Evolutionary conservation across 2,113 vertebrate genomes (phyloP).

Genomic region (Mesocricetus auratus): DNA sequence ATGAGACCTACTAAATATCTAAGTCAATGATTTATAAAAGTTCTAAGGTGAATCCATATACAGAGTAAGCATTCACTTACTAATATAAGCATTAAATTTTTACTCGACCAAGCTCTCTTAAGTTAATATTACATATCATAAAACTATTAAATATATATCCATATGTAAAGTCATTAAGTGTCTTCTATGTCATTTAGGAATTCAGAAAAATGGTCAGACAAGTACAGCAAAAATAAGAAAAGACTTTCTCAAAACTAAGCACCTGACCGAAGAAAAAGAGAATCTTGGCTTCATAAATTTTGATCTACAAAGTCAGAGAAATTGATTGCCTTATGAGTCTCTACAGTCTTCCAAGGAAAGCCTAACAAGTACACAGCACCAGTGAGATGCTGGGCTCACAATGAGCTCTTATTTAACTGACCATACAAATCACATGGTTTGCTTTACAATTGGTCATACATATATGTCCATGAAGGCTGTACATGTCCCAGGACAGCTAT

Average conservation of each 20-base stretch:
- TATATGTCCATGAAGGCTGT: background rate
- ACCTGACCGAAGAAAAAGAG: background rate
- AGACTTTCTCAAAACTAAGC: constrained; percentile 24
- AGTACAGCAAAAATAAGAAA: background rate
- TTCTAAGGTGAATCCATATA: background rate
- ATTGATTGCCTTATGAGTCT: background rate
- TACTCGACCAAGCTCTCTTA: constrained; percentile 19
- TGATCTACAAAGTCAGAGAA: constrained; percentile 51
- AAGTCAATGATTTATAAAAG: constrained; percentile 53
- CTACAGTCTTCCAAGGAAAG: constrained; percentile 1
- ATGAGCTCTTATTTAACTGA: constrained; percentile 13
- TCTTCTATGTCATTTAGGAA: constrained; percentile 13
- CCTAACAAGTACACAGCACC: background rate
- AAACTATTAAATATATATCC: constrained; percentile 28
- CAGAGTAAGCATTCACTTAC: constrained; percentile 19
- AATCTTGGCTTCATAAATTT: constrained; percentile 27
- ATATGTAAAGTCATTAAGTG: constrained; percentile 47
- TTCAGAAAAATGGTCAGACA: constrained; percentile 37
- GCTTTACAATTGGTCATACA: constrained; percentile 6
- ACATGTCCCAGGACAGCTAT: too few relatives aligned
- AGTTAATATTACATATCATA: constrained; percentile 39
- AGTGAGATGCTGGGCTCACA: background rate
- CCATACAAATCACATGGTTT: background rate
- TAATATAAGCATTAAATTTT: constrained; percentile 43
- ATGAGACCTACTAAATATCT: background rate